Conservation (phyloP, 2,888 invertebrate species). For the Oscheius sp. region DNA sequence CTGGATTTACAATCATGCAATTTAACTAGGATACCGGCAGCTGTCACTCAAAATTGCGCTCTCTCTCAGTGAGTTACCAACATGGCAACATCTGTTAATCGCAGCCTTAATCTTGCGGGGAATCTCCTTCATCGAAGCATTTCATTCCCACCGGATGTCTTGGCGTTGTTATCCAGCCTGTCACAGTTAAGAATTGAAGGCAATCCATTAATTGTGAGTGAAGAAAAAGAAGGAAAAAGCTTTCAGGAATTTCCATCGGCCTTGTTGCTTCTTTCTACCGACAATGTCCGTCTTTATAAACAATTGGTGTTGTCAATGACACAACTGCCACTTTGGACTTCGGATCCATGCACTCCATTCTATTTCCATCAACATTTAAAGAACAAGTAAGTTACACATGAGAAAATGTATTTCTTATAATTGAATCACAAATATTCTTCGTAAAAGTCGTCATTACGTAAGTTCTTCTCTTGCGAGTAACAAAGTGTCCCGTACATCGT, state of each 20-base stretch:
- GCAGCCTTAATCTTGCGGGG: conserved; percentile 36
- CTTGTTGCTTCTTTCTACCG: conserved; percentile 48
- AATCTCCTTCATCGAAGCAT: conserved; percentile 45
- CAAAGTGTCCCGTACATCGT: too few relatives aligned
- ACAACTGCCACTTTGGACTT: conserved; percentile 61
- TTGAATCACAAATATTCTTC: too few relatives aligned
- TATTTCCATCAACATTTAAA: conserved; percentile 61
- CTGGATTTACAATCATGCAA: conserved; percentile 60
- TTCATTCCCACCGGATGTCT: conserved; percentile 50
- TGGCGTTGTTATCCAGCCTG: conserved; percentile 47
- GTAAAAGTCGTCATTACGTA: too few relatives aligned
- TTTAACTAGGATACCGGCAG: conserved; percentile 57
- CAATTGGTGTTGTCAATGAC: conserved; percentile 48
- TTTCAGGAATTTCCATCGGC: conserved; percentile 54
- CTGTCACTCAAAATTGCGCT: conserved; percentile 60
- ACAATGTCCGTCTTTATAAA: conserved; percentile 48
- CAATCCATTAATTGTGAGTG: conserved; percentile 49
- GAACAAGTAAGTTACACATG: conserved; percentile 53
- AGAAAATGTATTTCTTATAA: too few relatives aligned
- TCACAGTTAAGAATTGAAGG: conserved; percentile 53
- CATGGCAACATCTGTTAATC: background rate
- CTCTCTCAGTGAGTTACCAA: conserved; percentile 42
- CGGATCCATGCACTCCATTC: conserved; percentile 64
- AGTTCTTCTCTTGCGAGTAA: too few relatives aligned
- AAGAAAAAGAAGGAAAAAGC: background rate